Evolutionary conservation across 92 coral and sea anemone genomes (phyloP), one percentile per base, ranked within the genome.

Genomic region (Paragorgia papillata): DNA sequence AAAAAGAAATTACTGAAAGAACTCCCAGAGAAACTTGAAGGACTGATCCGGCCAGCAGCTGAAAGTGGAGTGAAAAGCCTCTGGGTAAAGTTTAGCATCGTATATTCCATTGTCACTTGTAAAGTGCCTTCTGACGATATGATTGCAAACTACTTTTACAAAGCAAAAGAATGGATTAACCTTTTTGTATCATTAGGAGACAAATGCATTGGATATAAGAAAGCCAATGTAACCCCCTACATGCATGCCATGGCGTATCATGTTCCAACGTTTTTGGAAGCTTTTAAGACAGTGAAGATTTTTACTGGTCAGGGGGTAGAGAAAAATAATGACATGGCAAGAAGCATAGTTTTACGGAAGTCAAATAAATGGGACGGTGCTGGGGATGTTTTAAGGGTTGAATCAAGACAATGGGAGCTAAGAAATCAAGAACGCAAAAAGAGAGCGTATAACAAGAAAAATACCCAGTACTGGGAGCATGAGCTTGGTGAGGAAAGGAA

Each of bases 221-320:
- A 21, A 34, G 21, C 32, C 17, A 10, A 51, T 34, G 27, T 74
- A 34, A 74, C 79, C 3, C 63, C 62, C 29, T 70, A 70, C 37
- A 70, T 70, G n/a, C n/a, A n/a, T n/a, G n/a, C n/a, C n/a, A n/a
- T n/a, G n/a, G n/a, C n/a, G n/a, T n/a, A n/a, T n/a, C 81, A 37
- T 9, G 70, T 76, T 21, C 73, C 73, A 44, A 19, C 34, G n/a
- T 60, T 76, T 58, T 20, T 76, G 35, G 1, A 80, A 58, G 54
- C 86, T 7, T 31, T n/a, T 25, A 44, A 64, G 39, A 49, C 46
- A n/a, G 82, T 74, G 39, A 81, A 26, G 54, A 25, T 62, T 2
- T 24, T 80, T 22, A 53, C 65, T 53, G 27, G 57, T 0, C 33
- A 53, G 17, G 55, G 49, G 29, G 49, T 20, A 19, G 84, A 67